phyloP scores from a whole-genome alignment of 2,888 invertebrate species.

The Cryptus armator region DNA sequence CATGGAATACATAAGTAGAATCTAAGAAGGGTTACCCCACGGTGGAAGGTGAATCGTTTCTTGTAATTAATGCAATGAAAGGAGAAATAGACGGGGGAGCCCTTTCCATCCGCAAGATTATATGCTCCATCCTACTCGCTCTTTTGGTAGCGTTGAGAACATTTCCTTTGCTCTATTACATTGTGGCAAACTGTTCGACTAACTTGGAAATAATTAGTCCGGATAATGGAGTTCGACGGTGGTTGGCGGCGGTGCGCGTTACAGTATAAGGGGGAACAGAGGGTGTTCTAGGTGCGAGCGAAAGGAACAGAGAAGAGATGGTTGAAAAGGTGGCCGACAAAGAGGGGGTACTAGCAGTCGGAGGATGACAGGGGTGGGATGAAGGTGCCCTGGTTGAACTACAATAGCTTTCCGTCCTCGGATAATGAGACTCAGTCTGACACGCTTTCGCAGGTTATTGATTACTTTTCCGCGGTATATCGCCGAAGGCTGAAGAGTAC shows the following conservation, averaged over 20 bases:
- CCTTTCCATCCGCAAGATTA: constrained; percentile 59
- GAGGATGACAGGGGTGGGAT: constrained; percentile 3
- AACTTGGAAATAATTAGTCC: constrained; percentile 84
- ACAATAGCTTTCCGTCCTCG: constrained; percentile 77
- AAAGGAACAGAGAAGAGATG: constrained; percentile 26
- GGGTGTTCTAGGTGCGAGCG: constrained; percentile 24
- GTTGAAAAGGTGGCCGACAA: constrained; percentile 52
- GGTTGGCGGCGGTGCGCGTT: constrained; percentile 31
- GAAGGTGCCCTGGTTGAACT: constrained; percentile 58
- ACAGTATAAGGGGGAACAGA: constrained; percentile 21
- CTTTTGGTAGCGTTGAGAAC: constrained; percentile 72
- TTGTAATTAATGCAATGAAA: constrained; percentile 80
- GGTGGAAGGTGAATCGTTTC: constrained; percentile 72
- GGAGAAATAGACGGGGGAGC: constrained; percentile 72
- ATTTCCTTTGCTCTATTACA: constrained; percentile 81
- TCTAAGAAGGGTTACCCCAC: not conserved
- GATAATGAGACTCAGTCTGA: constrained; percentile 80
- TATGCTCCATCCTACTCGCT: constrained; percentile 52
- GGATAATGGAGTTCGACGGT: constrained; percentile 81
- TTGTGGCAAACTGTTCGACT: constrained; percentile 82
- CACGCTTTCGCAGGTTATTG: constrained; percentile 78
- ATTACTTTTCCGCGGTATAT: constrained; percentile 73
- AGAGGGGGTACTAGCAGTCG: constrained; percentile 30
- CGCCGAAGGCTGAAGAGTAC: constrained; percentile 43
- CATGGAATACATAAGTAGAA: constrained; percentile 19